Base-by-base conservation (phyloP, 1,140 invertebrate genomes). In the Potamilus streckersoni region DNA sequence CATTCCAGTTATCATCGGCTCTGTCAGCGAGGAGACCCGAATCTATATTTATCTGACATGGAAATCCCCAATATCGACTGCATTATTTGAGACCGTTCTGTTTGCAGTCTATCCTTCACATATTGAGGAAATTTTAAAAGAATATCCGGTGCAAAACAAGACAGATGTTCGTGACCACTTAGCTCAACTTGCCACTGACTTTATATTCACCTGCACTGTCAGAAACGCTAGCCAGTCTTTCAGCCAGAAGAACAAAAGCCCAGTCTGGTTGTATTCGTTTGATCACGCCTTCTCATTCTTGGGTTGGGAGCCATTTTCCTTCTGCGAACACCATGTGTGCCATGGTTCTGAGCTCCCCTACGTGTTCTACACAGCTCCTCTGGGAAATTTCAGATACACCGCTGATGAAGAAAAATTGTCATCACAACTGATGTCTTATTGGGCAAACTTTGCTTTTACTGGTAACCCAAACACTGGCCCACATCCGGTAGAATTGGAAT, bases 401-500 rank as follows among this genome's bases (percentile, higher is more conserved):
- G n/a, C 67, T 5, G 82, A 76, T 17, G 85, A 85, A 23, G 61
- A 78, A 59, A n/a, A 63, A 14, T 66, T 86, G 2, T 79, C 81
- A n/a, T 57, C 74, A 20, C 55, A 70, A n/a, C 68, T 85, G 78
- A 79, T 84, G 15, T 60, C 20, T 8, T 85, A 83, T 72, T 86
- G 84, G 84, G 79, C 84, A 57, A 86, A 86, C 62, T 86, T 86
- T 74, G 85, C 85, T 17, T 83, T 79, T 59, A 78, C 82, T 11
- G 79, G 80, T 19, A 69, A 84, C 64, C 83, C 83, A 1, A 80
- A 79, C 58, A 61, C 17, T 55, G 65, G 68, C 11, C 60, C 67
- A 5, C 57, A 56, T 57, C 8, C 27, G 11, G 65, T 65, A 27
- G 27, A 56, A 4, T 5, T 65, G 8, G 16, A 31, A 55, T 84